Conservation (phyloP, 2,888 invertebrate species). For the Automeris io region DNA sequence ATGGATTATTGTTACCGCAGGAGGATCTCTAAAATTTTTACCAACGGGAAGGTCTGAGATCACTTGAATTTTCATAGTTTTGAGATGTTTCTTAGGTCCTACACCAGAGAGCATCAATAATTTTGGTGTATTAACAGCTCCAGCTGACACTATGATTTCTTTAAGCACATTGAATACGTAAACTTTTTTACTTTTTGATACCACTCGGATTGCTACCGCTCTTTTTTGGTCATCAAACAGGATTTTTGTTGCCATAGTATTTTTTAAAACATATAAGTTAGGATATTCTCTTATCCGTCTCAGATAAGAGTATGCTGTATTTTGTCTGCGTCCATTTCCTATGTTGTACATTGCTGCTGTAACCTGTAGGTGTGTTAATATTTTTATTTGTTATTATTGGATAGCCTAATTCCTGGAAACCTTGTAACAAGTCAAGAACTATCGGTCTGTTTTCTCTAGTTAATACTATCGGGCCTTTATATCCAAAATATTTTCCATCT, state of each 20-base stretch:
- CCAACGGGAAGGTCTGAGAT: slow-evolving; percentile 60
- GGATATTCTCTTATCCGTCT: slow-evolving; percentile 28
- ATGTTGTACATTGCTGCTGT: slow-evolving; percentile 57
- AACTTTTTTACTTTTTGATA: slow-evolving; percentile 26
- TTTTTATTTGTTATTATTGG: slow-evolving; percentile 39
- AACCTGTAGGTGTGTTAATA: slow-evolving; percentile 52
- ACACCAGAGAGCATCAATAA: slow-evolving; percentile 66
- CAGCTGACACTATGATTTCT: slow-evolving; percentile 65
- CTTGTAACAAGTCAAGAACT: slow-evolving; percentile 30
- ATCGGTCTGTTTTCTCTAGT: slow-evolving; percentile 24
- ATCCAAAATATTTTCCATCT: slow-evolving; percentile 35
- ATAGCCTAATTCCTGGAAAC: slow-evolving; percentile 56
- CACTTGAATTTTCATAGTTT: slow-evolving; percentile 35
- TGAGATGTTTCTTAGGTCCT: slow-evolving; percentile 50
- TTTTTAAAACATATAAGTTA: slow-evolving; percentile 49
- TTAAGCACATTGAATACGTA: slow-evolving; percentile 35
- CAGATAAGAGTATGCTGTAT: slow-evolving; percentile 66
- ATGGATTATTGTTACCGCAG: slow-evolving; percentile 29
- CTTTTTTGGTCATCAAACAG: slow-evolving; percentile 61
- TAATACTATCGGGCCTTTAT: slow-evolving; percentile 51
- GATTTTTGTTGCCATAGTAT: slow-evolving; percentile 62
- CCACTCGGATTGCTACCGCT: slow-evolving; percentile 52
- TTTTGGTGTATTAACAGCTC: slow-evolving; percentile 61
- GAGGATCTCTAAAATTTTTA: slow-evolving; percentile 59
- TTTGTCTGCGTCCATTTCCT: slow-evolving; percentile 54